Base-by-base conservation (phyloP, 2,113 vertebrate genomes). In the Gasterosteus aculeatus region DNA sequence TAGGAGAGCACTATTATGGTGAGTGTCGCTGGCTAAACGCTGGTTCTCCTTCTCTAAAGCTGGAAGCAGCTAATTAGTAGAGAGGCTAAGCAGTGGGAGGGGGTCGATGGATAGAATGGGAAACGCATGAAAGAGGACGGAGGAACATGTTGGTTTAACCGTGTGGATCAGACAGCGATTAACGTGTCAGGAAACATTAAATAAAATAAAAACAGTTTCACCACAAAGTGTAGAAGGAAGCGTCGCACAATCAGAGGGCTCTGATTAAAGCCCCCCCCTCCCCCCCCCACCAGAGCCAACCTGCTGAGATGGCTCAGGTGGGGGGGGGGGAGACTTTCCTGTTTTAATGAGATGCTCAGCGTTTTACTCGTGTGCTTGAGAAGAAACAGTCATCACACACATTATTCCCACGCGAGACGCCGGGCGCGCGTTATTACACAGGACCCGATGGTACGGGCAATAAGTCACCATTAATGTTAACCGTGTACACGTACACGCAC, bases 181-280 rank as follows among this genome's bases (percentile, higher is more conserved):
- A 26, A 26, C 1, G 58, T 12, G 3, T 31, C 19, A 53, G 19
- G 38, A 70, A 51, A 19, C 14, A 38, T 39, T 19, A 38, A 46
- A 7, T 14, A 15, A 42, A 11, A 11, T 11, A 60, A 49, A 38
- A 74, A 56, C 14, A 46, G 16, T 71, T 61, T 71, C 64, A 58
- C 46, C 68, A 59, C 18, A 49, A 12, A 3, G 26, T 33, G 44
- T 47, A 38, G 56, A 75, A 63, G 58, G 15, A 47, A 76, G 31
- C 0, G 8, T 78, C 74, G 70, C 44, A 71, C 66, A 75, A 83
- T 79, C 64, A 75, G 14, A 41, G 33, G 0, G 8, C n/a, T 74
- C 70, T 80, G 73, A 89, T 85, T 84, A 80, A 68, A 83, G 68
- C 59, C 22, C 22, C 22, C 22, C 1, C 22, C 22, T 26, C n/a